Conservation (phyloP, 2,888 invertebrate genomes). For the Nemotelus pantherinus region DNA sequence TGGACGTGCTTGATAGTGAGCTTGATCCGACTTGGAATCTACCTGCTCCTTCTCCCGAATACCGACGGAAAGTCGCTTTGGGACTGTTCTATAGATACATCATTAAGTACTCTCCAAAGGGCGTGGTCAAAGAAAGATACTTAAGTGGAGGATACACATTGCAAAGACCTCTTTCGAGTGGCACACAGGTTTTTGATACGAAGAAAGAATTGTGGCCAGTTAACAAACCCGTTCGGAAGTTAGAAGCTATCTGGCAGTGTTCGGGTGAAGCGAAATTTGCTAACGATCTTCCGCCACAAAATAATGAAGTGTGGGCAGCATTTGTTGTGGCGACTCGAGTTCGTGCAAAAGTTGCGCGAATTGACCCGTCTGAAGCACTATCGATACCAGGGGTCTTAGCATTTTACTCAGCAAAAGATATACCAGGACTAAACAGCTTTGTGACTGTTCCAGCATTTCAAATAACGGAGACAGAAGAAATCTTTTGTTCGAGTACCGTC, state of each 20-base stretch:
- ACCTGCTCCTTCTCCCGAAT: constrained; percentile 75
- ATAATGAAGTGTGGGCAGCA: constrained; percentile 71
- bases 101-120: constrained; percentile 68
- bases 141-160: constrained; percentile 70
- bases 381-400: constrained; percentile 70
- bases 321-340: constrained; percentile 73
- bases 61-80: constrained; percentile 76
- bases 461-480: constrained; percentile 56
- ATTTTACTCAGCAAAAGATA: constrained; percentile 70
- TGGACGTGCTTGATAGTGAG: constrained; percentile 69
- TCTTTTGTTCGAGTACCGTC: constrained; percentile 51
- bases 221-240: constrained; percentile 78
- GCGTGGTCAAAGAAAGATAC: constrained; percentile 65
- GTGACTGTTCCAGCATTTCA: constrained; percentile 54
- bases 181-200: constrained; percentile 76
- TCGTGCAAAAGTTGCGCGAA: constrained; percentile 66
- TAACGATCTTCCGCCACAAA: constrained; percentile 75
- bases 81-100: constrained; percentile 83
- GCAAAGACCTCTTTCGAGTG: constrained; percentile 73
- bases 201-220: constrained; percentile 77
- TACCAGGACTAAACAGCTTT: constrained; percentile 73
- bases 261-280: constrained; percentile 82
- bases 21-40: constrained; percentile 72
- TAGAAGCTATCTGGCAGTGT: constrained; percentile 75
- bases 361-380: constrained; percentile 69